These are phyloP conservation scores for Oscarella lobularis DNA, from an alignment of 37 sponge, comb jelly and placozoan species.

Conservation along the genomic window DNA sequence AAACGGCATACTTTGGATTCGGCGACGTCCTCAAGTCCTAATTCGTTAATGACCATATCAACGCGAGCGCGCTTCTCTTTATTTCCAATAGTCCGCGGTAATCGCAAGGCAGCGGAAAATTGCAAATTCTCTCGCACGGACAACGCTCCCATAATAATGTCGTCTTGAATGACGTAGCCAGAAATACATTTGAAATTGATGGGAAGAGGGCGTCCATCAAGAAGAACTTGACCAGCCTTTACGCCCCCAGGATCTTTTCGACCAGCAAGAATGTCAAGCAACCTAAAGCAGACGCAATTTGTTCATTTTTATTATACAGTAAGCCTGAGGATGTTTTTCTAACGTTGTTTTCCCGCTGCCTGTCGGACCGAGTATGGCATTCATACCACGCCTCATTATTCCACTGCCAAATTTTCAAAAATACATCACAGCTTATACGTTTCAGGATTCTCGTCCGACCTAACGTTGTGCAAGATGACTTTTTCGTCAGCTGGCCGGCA, in stretches of 20 bases:
- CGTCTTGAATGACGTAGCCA: conserved; percentile 36
- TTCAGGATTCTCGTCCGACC: no score
- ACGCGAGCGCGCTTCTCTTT: conserved; percentile 37
- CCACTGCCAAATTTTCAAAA: no score
- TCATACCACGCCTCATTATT: no score
- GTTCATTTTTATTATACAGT: no score
- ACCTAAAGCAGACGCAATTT: no score
- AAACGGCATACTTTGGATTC: conserved; percentile 26
- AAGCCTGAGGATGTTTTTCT: no score
- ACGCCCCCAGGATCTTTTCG: neutral
- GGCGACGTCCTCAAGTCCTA: conserved; percentile 31
- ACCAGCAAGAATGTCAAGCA: conserved; percentile 11
- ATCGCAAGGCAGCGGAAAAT: conserved; percentile 66
- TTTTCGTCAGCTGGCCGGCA: no score
- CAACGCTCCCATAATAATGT: conserved; percentile 61
- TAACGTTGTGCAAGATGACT: no score
- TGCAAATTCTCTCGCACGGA: conserved; percentile 57
- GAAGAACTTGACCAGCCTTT: conserved; percentile 3
- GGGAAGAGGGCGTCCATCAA: neutral
- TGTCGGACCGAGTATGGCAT: no score
- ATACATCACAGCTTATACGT: no score
- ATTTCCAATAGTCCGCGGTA: conserved; percentile 18
- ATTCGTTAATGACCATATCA: conserved; percentile 42
- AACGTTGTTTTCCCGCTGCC: no score
- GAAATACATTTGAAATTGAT: conserved; percentile 7